Evolutionary conservation across 2,113 vertebrate species (phyloP), one percentile per base, ranked within the genome.

Genomic region (Pholis gunnellus): DNA sequence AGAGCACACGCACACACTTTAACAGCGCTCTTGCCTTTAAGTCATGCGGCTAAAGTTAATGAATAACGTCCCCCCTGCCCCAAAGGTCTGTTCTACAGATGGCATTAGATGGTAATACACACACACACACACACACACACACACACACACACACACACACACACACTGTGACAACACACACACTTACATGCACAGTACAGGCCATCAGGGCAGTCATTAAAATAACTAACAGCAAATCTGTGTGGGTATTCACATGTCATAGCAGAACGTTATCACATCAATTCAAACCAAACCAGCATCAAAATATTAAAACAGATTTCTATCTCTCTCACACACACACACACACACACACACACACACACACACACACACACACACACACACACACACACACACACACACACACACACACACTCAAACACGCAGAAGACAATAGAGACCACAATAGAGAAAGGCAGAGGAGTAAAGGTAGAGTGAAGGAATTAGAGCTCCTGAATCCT

Each of bases 31-130:
- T 40, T 72, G 78, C 60, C 59, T 83, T 31, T 74, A 87, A 82
- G 86, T 89, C 90, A 89, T 93, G 91, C 60, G n/a, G 93, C 86
- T 81, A 84, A 77, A 88, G 73, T 88, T 93, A 93, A 93, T 91
- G 91, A 93, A 78, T 75, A 92, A 81, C 17, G 9, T 57, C 68
- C 83, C 76, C 81, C 81, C 80, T 86, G 74, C 82, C 81, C 87
- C 50, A 71, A 82, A 87, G 87, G 81, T 84, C 82, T 76, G 74
- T 42, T 87, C 61, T 81, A 83, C 92, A 92, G 91, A 93, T 94
- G 91, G 90, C 67, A 66, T 80, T 77, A 76, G 60, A 86, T 76
- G 56, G 38, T 50, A 66, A 69, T 9, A 20, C 13, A 46, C 59
- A 56, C 60, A 56, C 52, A 36, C 65, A 61, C 56, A 29, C 42